Percentiles rank a stretch among this genome's conserved stretches.
phyloP scores from a whole-genome alignment of 2,797 vertebrate species.

The Buceros bicornis region DNA sequence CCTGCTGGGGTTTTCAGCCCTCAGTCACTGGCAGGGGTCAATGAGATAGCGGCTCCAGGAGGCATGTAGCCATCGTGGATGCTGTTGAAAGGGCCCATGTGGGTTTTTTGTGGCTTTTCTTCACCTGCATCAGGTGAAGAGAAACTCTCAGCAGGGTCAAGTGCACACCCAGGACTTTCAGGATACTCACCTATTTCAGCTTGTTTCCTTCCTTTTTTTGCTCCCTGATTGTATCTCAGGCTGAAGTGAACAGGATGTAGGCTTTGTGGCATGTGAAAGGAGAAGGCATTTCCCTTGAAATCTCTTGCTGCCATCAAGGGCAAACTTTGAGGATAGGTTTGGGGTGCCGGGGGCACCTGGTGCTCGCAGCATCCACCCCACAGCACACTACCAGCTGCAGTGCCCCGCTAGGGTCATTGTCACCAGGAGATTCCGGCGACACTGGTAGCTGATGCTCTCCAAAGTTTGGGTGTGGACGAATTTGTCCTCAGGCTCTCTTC shows the following conservation, averaged over 20 bases:
- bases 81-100: neutral
- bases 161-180: neutral
- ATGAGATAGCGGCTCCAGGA: neutral
- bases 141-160: neutral
- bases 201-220: neutral
- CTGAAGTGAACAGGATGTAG: neutral
- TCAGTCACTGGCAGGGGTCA: neutral
- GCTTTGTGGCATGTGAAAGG: neutral
- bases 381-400: neutral
- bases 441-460: neutral
- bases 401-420: rapidly evolving
- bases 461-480: neutral
- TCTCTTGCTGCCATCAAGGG: neutral
- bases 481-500: neutral
- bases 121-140: neutral
- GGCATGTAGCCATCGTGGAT: rapidly evolving
- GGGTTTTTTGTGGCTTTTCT: neutral
- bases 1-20: neutral
- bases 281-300: neutral
- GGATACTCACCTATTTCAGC: neutral
- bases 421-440: neutral
- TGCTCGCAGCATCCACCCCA: neutral
- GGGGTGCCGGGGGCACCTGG: neutral
- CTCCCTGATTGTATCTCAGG: neutral
- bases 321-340: neutral